These are phyloP conservation scores for Petroica traversi DNA, from an alignment of 2,113 vertebrate species.

Conservation along the genomic window DNA sequence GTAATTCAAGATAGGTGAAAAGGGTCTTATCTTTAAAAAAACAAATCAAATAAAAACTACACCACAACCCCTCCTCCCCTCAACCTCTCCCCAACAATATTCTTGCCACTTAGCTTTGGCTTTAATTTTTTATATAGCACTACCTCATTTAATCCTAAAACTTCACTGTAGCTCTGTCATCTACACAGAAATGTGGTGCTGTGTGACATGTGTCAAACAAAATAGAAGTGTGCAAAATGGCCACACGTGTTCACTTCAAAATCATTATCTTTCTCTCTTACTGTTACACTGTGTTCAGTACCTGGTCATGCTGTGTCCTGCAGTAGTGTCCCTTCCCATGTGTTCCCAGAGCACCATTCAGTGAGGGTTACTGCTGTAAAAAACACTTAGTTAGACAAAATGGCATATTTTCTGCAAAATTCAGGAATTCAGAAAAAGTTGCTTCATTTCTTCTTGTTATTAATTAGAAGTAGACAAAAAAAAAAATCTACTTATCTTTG, in stretches of 20 bases:
- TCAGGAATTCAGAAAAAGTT: neutral
- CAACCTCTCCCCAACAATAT: neutral
- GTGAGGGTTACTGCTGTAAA: neutral
- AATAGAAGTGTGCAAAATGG: neutral
- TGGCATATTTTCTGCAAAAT: neutral
- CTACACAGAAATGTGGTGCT: neutral
- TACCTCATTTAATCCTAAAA: neutral
- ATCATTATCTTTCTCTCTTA: neutral
- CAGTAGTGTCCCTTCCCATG: neutral
- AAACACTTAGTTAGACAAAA: neutral
- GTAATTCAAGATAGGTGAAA: neutral
- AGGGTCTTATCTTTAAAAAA: neutral
- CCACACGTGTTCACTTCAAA: neutral
- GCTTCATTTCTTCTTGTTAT: neutral
- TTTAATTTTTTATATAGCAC: neutral
- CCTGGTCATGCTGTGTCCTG: neutral
- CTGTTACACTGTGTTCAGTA: neutral
- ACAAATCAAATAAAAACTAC: neutral
- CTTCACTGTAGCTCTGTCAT: neutral
- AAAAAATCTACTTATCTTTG: neutral
- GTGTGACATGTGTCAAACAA: neutral
- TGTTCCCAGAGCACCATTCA: accelerated
- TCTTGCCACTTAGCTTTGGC: neutral
- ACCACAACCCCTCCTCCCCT: no score
- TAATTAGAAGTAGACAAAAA: neutral